A percentile compares a stretch with the other conserved stretches of the same genome.
Conservation (phyloP, 1,140 invertebrate genomes). For the Atopsyche davidsoni region DNA sequence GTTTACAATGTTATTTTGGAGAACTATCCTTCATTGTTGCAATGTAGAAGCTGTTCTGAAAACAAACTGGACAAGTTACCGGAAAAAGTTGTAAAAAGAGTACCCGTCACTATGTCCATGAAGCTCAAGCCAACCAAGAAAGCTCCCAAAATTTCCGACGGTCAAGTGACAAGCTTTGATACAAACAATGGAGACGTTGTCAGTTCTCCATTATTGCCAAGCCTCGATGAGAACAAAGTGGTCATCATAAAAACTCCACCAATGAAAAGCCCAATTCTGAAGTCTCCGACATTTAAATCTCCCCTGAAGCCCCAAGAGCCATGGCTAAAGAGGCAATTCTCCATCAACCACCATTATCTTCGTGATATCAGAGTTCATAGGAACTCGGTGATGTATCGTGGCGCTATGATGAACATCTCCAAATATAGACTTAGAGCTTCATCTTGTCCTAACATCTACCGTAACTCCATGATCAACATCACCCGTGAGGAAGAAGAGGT, state of each 20-base stretch:
- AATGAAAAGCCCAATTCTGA: conserved; percentile 14
- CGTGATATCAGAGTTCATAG: conserved; percentile 69
- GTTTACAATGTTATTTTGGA: conserved; percentile 65
- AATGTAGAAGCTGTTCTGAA: conserved; percentile 59
- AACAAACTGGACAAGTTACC: conserved; percentile 55
- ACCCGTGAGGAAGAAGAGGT: conserved; percentile 70
- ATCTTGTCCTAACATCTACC: conserved; percentile 84
- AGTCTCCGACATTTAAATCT: conserved; percentile 16
- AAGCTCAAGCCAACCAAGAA: conserved; percentile 51
- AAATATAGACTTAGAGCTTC: conserved; percentile 77
- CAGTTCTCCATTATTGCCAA: conserved; percentile 10
- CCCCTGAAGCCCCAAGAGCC: conserved; percentile 31
- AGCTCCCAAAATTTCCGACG: conserved; percentile 19
- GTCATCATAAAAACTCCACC: conserved; percentile 9
- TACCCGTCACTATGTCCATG: conserved; percentile 56
- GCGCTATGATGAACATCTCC: conserved; percentile 72
- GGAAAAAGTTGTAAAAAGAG: conserved; percentile 37
- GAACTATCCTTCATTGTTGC: conserved; percentile 63
- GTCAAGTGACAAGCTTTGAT: conserved; percentile 21
- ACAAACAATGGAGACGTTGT: conserved; percentile 5
- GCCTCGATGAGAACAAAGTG: neutral
- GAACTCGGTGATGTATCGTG: conserved; percentile 77
- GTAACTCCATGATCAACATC: conserved; percentile 83
- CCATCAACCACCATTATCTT: conserved; percentile 62
- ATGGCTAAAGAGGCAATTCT: conserved; percentile 56